A percentile compares a stretch with the other conserved stretches of the same genome.
Evolutionary conservation across 2,888 invertebrate species (phyloP).

Genomic region (Alloplasta piceator): DNA sequence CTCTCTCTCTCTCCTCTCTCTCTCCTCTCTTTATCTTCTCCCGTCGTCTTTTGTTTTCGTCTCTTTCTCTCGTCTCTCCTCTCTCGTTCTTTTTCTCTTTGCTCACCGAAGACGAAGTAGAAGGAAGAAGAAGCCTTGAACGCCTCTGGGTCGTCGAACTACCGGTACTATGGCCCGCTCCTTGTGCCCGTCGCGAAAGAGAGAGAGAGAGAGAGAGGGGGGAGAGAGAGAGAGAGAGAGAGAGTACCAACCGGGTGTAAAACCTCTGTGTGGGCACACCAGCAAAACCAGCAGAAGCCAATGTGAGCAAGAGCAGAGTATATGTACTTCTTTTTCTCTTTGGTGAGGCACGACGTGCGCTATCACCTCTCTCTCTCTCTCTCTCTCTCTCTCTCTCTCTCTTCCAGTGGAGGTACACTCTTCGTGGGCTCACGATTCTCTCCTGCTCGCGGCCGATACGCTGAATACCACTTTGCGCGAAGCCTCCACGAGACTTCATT

Average conservation of each 20-base stretch:
- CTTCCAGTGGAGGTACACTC: not conserved
- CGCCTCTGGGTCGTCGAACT: conserved; percentile 78
- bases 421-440: conserved; percentile 44
- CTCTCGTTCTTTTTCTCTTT: not conserved
- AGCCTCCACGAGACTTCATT: conserved; percentile 23
- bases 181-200: conserved; percentile 40
- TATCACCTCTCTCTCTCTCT: conserved; percentile 25
- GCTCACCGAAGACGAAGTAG: conserved; percentile 43
- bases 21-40: not conserved
- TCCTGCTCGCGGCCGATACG: not conserved
- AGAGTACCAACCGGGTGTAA: conserved; percentile 37
- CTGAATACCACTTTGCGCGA: conserved; percentile 17
- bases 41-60: conserved; percentile 29
- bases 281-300: conserved; percentile 65
- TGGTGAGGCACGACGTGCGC: conserved; percentile 51
- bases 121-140: conserved; percentile 73
- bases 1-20: conserved; percentile 8
- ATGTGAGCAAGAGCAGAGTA: conserved; percentile 53
- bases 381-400: conserved; percentile 8
- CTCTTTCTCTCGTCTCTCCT: conserved; percentile 25
- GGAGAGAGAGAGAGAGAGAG: conserved; percentile 19
- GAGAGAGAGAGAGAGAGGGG: not conserved
- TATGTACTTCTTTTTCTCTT: conserved; percentile 53
- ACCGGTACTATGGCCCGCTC: conserved; percentile 67
- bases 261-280: conserved; percentile 56